phyloP scores from a whole-genome alignment of 2,113 vertebrate species.

The Gila orcuttii region DNA sequence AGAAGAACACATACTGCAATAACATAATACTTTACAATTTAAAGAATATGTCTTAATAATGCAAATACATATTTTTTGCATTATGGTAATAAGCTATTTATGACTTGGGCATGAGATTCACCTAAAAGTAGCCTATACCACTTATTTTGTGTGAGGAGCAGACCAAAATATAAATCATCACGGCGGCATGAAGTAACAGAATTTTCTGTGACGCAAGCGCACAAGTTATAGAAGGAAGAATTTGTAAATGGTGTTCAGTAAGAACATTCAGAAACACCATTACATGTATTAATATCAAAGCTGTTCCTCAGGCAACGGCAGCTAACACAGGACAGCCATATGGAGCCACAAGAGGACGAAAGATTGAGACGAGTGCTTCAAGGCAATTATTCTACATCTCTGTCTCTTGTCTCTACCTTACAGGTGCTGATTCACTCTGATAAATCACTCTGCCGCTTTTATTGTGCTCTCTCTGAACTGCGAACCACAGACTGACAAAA shows the following conservation, averaged over 20 bases:
- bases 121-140: too few species aligned
- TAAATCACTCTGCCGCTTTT: constrained; percentile 28
- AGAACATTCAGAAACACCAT: constrained; percentile 20
- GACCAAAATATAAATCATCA: background rate
- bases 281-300: constrained; percentile 39
- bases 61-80: background rate
- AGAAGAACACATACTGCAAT: background rate
- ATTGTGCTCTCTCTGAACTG: constrained; percentile 35
- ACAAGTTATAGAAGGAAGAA: constrained; percentile 11
- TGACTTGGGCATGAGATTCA: background rate
- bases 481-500: constrained; percentile 16
- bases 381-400: constrained; percentile 18
- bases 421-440: constrained; percentile 37
- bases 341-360: constrained; percentile 10
- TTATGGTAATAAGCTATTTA: background rate
- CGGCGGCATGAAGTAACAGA: background rate
- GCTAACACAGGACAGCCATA: constrained; percentile 7
- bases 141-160: background rate
- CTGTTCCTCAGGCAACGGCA: constrained; percentile 23
- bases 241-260: constrained; percentile 34
- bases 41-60: background rate
- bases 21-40: background rate
- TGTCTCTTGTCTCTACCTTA: constrained; percentile 20
- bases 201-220: background rate
- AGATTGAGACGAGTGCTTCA: constrained; percentile 13